phyloP scores from a whole-genome alignment of 2,888 invertebrate species.

The Amiota mariae region DNA sequence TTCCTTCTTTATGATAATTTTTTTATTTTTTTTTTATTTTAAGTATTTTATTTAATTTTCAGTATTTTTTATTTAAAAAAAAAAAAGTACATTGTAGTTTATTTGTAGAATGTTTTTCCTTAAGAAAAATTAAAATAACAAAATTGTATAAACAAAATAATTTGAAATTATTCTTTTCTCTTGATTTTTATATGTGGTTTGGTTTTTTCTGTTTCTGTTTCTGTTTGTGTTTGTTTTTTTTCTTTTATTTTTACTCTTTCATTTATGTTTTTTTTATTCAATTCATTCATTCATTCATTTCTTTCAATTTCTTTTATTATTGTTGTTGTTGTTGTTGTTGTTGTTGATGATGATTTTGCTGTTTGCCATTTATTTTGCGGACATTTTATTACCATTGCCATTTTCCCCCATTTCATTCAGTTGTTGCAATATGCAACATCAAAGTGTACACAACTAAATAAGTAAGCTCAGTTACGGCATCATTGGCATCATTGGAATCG shows the following conservation, averaged over 20 bases:
- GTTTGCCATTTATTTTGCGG: constrained; percentile 49
- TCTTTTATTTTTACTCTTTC: constrained; percentile 37
- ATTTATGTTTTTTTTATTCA: constrained; percentile 44
- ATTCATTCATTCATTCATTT: constrained; percentile 45
- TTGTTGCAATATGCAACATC: too few relatives aligned
- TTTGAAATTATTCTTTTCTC: too few relatives aligned
- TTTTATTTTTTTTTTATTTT: too few relatives aligned
- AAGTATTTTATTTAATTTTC: constrained; percentile 48
- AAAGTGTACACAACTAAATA: too few relatives aligned
- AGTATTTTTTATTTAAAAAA: constrained; percentile 41
- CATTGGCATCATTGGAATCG: too few relatives aligned
- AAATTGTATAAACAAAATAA: too few relatives aligned
- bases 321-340: constrained; percentile 36
- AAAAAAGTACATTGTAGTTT: too few relatives aligned
- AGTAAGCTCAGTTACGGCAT: too few relatives aligned
- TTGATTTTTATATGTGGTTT: constrained; percentile 35
- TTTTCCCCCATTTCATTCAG: neutral
- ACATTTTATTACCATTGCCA: neutral
- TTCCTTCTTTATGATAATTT: constrained; percentile 53
- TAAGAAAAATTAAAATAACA: too few relatives aligned
- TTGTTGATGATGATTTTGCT: constrained; percentile 37
- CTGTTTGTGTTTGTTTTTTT: too few relatives aligned
- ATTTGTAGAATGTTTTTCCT: too few relatives aligned
- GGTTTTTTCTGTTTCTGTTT: too few relatives aligned
- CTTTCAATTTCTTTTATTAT: constrained; percentile 30